Evolutionary conservation across 2,797 vertebrate species (phyloP).

Genomic region (Cryptoprocta ferox): DNA sequence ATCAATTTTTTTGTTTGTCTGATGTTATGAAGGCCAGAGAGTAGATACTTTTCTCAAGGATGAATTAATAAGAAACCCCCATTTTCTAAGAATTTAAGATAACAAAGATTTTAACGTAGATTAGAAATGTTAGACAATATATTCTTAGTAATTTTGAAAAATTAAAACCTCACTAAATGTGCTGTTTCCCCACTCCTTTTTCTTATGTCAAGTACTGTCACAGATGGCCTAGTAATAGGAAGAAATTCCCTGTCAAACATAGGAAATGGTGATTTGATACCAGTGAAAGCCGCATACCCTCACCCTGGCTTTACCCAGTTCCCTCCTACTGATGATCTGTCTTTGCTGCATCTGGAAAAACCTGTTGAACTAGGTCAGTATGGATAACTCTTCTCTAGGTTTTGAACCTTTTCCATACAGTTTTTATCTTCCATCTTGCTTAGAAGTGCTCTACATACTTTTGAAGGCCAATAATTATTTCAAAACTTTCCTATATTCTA

Average conservation of each 20-base stretch:
- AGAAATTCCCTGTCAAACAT: not conserved
- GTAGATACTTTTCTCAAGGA: not conserved
- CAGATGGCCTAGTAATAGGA: not conserved
- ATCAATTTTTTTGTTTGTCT: not conserved
- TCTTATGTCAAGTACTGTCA: not conserved
- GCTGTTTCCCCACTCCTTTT: not conserved
- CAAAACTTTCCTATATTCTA: not conserved
- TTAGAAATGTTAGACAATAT: not conserved
- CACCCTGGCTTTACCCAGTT: not conserved
- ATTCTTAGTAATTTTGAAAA: conserved; percentile 7
- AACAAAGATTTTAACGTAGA: not conserved
- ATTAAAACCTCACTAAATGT: not conserved
- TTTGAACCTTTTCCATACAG: not conserved
- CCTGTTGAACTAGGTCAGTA: not conserved
- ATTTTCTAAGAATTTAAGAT: conserved; percentile 21
- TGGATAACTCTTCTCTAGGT: not conserved
- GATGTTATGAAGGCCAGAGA: not conserved
- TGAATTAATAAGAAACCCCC: not conserved
- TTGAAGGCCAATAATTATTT: not conserved
- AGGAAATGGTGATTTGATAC: not conserved
- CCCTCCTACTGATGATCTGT: not conserved
- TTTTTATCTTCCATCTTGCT: conserved; percentile 12
- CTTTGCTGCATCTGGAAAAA: not conserved
- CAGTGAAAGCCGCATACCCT: not conserved
- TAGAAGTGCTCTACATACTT: not conserved